Evolutionary conservation across 2,113 vertebrate genomes (phyloP).

Genomic region (Psettodes erumei): DNA sequence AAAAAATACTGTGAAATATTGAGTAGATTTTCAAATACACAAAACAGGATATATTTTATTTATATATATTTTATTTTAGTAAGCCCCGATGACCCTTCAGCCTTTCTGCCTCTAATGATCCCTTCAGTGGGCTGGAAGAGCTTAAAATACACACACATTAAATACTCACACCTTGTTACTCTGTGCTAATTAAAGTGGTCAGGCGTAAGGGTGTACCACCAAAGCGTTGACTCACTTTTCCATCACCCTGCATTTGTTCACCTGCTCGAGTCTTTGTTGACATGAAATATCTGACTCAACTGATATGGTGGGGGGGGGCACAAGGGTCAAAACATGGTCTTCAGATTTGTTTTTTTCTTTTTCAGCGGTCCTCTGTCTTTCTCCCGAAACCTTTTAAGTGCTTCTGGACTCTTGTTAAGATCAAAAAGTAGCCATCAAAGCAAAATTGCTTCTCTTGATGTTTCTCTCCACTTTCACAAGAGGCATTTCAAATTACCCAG

Average conservation of each 20-base stretch:
- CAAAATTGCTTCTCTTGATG: constrained; percentile 30
- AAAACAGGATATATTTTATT: no score
- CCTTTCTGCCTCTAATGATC: constrained; percentile 24
- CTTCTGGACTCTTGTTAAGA: constrained; percentile 19
- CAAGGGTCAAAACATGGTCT: neutral
- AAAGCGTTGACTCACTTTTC: neutral
- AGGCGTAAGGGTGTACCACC: neutral
- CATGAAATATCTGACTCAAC: neutral
- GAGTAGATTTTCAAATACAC: no score
- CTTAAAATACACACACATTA: constrained; percentile 3
- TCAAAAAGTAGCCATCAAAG: constrained; percentile 44
- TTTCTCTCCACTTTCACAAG: constrained; percentile 39
- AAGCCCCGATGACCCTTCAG: neutral
- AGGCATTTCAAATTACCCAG: constrained; percentile 23
- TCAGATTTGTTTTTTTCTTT: constrained; percentile 1
- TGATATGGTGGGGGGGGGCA: neutral
- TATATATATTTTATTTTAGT: no score
- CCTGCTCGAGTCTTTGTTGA: neutral
- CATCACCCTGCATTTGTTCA: neutral
- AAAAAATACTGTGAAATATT: no score
- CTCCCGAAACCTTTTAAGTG: constrained; percentile 14
- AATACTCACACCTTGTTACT: constrained; percentile 15
- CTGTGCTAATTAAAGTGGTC: constrained; percentile 8
- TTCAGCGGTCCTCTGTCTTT: constrained; percentile 2
- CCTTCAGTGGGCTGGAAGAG: neutral